Percentiles rank a stretch among this genome's conserved stretches.
These are phyloP conservation scores for Peromyscus polionotus DNA, from an alignment of 2,113 vertebrate species.

Conservation along the genomic window DNA sequence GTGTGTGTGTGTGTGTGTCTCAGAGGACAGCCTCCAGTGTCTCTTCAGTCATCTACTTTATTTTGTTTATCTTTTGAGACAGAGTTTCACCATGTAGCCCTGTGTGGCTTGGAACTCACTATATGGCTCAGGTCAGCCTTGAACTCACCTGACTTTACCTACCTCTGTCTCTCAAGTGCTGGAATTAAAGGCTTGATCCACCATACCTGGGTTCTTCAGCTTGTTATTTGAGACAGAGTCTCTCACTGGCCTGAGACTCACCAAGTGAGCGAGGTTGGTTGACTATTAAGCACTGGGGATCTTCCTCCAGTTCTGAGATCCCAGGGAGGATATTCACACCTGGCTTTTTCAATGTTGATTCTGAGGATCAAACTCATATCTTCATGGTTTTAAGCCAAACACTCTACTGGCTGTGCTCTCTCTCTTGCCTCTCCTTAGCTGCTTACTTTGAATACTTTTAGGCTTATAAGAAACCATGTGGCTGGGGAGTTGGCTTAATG, in stretches of 20 bases:
- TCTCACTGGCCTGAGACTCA: background rate
- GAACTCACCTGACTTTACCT: background rate
- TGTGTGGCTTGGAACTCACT: background rate
- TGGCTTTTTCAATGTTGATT: background rate
- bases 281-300: background rate
- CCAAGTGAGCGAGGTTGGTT: background rate
- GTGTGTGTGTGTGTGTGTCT: background rate
- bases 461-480: background rate
- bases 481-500: background rate
- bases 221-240: background rate
- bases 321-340: background rate
- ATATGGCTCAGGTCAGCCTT: background rate
- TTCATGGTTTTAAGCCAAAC: too few species aligned
- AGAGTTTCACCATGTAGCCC: background rate
- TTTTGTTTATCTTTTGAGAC: background rate
- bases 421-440: background rate
- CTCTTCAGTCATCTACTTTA: background rate
- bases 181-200: background rate
- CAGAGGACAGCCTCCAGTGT: background rate
- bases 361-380: background rate
- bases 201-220: background rate
- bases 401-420: background rate
- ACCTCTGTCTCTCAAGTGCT: background rate
- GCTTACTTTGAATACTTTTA: constrained; percentile 47
- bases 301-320: background rate